Percentiles rank a stretch among this genome's conserved stretches.
Evolutionary conservation across 92 coral and sea anemone genomes (phyloP).

Genomic region (Zoanthus sansibaricus): DNA sequence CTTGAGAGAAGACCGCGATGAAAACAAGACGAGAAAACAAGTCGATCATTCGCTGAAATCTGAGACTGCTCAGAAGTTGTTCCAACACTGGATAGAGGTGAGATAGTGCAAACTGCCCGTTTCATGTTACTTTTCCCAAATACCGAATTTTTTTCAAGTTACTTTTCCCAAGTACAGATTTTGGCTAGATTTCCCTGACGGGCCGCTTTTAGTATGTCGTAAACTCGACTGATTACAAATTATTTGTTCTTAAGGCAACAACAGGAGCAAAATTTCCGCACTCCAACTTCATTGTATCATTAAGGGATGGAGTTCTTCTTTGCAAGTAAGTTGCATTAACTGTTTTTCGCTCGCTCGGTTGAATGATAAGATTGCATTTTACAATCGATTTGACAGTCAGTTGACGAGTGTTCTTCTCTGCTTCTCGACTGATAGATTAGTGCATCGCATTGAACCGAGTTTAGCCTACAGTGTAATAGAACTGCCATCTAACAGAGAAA

Average conservation of each 20-base stretch:
- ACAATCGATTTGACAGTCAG: background rate
- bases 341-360: background rate
- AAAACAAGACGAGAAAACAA: conserved; percentile 14
- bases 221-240: conserved; percentile 1
- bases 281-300: conserved; percentile 38
- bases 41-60: conserved; percentile 63
- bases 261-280: conserved; percentile 37
- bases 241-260: conserved; percentile 16
- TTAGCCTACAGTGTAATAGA: conserved; percentile 45
- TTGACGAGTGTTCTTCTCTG: conserved; percentile 4
- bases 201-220: background rate
- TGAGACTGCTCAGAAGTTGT: conserved; percentile 79
- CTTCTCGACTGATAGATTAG: background rate
- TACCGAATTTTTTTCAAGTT: conserved; percentile 55
- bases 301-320: conserved; percentile 49
- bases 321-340: conserved; percentile 31
- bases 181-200: background rate
- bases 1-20: conserved; percentile 41
- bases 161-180: conserved; percentile 29
- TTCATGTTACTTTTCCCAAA: conserved; percentile 61
- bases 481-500: conserved; percentile 35
- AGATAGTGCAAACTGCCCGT: conserved; percentile 49
- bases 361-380: background rate
- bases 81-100: conserved; percentile 89
- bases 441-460: conserved; percentile 44